Base-by-base conservation (phyloP, 2,888 invertebrate species). In the Lasius platythorax region DNA sequence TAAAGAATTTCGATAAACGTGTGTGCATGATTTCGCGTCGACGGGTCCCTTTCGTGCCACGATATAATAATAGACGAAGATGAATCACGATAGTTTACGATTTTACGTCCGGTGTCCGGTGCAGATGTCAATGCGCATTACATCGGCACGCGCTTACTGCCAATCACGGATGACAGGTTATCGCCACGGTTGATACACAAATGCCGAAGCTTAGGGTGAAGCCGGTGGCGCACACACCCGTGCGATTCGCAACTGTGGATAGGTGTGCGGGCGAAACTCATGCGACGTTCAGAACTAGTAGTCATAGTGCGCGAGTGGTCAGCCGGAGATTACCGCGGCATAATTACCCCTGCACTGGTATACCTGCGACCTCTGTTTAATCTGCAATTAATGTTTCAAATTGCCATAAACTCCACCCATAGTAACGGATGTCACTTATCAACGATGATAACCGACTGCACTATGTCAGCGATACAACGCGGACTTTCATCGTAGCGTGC, bases 381-480 rank as follows among this genome's bases (percentile, higher is more conserved):
- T 94, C 94, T 93, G 94, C 94, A 94, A 94, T 94, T 94, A 94
- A 94, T 94, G 94, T 94, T 93, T 93, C 94, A 92, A 93, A 94
- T 94, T 94, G 94, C 93, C 93, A 92, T 92, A 91, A 93, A 92
- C 92, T 91, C 79, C 87, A 61, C 74, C 85, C 90, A n/a, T 6
- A 91, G 92, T 92, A 93, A 92, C 93, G 93, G 91, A 93, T 92
- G 91, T 91, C 93, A 94, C 93, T 93, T 92, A 92, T 93, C 92
- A 93, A 91, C 91, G 92, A 90, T 90, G 91, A 93, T 92, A 92
- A 93, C 91, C 87, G 87, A 88, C 88, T 90, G 87, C 82, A 82
- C 82, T 84, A 84, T 76, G 73, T 61, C 79, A 33, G 85, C 68
- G 58, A 63, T 85, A 82, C 86, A 61, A 68, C 33, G 53, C 33